These are phyloP conservation scores for Siniperca knerii DNA, from an alignment of 2,113 vertebrate species.

Conservation along the genomic window DNA sequence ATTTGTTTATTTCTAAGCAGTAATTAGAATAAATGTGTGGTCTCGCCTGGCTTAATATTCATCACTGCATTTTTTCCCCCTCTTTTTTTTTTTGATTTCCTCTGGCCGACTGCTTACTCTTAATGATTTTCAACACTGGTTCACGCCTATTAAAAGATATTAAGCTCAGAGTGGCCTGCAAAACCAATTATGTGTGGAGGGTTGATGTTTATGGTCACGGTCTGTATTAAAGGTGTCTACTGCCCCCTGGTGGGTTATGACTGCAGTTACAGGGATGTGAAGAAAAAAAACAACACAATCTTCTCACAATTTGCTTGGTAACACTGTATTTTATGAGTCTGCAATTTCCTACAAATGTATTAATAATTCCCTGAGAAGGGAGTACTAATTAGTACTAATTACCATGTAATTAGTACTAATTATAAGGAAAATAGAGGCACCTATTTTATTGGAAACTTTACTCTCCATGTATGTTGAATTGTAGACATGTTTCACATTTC, in stretches of 20 bases:
- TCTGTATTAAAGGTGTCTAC: constrained; percentile 75
- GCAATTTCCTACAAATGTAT: background rate
- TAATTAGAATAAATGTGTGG: constrained; percentile 81
- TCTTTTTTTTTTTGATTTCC: constrained; percentile 62
- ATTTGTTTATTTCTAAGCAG: constrained; percentile 75
- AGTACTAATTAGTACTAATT: background rate
- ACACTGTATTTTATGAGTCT: background rate
- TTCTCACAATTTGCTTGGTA: background rate
- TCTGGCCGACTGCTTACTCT: constrained; percentile 73
- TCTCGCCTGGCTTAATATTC: constrained; percentile 77
- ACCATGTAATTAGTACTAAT: background rate
- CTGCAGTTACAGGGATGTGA: constrained; percentile 47
- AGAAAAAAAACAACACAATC: background rate
- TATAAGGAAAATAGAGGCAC: background rate
- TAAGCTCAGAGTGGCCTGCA: constrained; percentile 79
- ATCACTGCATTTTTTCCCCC: constrained; percentile 54
- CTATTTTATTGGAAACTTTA: background rate
- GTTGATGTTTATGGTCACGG: constrained; percentile 50
- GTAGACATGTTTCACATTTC: background rate
- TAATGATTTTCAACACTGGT: constrained; percentile 83
- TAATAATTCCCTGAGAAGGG: background rate
- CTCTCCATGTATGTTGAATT: background rate
- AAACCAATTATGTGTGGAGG: constrained; percentile 75
- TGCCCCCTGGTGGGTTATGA: constrained; percentile 76
- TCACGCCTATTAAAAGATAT: constrained; percentile 83